phyloP scores from a whole-genome alignment of 2,113 vertebrate species.

The Puffinus mauretanicus region DNA sequence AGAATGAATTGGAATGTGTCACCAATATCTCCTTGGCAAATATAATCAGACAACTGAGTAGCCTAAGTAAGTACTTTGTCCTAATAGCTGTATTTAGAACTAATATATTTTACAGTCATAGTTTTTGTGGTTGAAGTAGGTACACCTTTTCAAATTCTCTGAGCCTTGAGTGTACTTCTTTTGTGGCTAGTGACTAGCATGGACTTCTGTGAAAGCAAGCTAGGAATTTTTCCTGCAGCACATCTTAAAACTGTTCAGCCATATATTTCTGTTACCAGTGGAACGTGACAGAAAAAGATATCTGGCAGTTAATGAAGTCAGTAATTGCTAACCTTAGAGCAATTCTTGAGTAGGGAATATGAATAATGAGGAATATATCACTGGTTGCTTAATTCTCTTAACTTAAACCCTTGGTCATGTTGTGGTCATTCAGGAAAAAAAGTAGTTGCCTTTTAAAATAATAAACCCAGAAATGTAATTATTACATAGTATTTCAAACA shows the following conservation, averaged over 20 bases:
- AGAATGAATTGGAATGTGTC: slow-evolving; percentile 98
- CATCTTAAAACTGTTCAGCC: not conserved
- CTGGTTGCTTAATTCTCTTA: not conserved
- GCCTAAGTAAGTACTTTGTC: slow-evolving; percentile 89
- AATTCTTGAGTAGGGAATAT: not conserved
- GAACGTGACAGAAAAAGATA: not conserved
- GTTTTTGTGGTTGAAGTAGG: not conserved
- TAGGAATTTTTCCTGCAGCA: not conserved
- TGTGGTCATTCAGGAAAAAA: not conserved
- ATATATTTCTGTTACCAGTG: not conserved
- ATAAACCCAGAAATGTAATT: not conserved
- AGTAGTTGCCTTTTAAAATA: not conserved
- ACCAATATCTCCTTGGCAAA: slow-evolving; percentile 98
- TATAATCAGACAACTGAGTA: slow-evolving; percentile 98
- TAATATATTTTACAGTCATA: not conserved
- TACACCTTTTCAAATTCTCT: not conserved
- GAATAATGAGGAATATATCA: not conserved
- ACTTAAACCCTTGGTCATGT: not conserved
- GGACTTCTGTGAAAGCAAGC: not conserved
- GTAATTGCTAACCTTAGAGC: not conserved
- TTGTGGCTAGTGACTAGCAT: not conserved
- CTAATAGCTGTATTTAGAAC: not conserved
- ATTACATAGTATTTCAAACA: not conserved
- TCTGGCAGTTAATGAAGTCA: not conserved
- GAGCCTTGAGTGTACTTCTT: not conserved